A percentile compares a stretch with the other conserved stretches of the same genome.
Conservation (phyloP, 2,797 vertebrate genomes). For the Onychomys arenicola region DNA sequence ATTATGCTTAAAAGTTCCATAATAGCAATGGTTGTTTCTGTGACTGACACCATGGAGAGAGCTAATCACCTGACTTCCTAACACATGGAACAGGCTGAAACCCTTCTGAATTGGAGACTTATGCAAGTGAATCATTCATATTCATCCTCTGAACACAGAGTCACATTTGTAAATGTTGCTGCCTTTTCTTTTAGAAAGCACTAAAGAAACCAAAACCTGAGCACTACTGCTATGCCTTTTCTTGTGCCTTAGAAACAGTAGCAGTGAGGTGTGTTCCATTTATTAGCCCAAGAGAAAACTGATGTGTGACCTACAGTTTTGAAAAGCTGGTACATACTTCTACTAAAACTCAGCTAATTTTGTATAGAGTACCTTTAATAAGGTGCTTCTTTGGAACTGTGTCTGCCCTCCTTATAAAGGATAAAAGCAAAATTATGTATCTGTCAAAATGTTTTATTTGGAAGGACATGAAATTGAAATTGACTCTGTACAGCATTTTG, state of each 20-base stretch:
- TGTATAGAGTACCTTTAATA: background rate
- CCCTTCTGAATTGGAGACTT: background rate
- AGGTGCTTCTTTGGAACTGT: background rate
- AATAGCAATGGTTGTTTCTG: background rate
- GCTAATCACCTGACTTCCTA: background rate
- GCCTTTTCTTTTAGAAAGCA: background rate
- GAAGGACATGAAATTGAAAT: constrained; percentile 22
- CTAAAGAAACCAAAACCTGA: background rate
- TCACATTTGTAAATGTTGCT: background rate
- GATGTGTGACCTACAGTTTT: background rate
- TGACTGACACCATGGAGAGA: background rate
- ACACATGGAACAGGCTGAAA: background rate
- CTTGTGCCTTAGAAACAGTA: background rate
- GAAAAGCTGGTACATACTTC: background rate
- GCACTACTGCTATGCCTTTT: background rate
- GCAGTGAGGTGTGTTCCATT: background rate
- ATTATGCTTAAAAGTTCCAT: background rate
- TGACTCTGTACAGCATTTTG: background rate
- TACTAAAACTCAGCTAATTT: background rate
- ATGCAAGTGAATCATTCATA: background rate
- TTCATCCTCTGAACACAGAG: background rate
- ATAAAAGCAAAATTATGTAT: constrained; percentile 28
- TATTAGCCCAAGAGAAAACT: background rate
- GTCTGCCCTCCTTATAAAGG: background rate
- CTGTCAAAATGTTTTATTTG: constrained; percentile 30